Conservation (phyloP, 2,888 invertebrate genomes). For the Plemyria rubiginata region DNA sequence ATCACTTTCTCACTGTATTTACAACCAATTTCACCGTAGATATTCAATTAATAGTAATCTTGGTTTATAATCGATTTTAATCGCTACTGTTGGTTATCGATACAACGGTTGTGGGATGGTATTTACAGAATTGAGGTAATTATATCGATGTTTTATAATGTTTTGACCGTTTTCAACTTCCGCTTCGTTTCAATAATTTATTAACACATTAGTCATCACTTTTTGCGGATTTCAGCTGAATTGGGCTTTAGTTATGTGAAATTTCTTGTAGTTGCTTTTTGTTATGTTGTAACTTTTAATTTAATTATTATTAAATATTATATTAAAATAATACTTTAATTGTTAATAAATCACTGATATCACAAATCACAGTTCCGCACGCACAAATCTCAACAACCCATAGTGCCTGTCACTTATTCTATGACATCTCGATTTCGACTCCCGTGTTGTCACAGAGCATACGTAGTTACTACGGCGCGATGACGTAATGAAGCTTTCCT, state of each 20-base stretch:
- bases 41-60: conserved; percentile 44
- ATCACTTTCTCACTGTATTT: conserved; percentile 50
- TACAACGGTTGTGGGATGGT: conserved; percentile 4
- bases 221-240: too few relatives aligned
- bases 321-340: too few relatives aligned
- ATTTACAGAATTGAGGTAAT: conserved; percentile 24
- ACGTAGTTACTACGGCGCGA: neutral
- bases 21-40: conserved; percentile 61
- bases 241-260: too few relatives aligned
- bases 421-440: conserved; percentile 26
- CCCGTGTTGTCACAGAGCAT: conserved; percentile 9
- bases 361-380: conserved; percentile 51
- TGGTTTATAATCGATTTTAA: conserved; percentile 57
- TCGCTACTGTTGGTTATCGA: conserved; percentile 56
- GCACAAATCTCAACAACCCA: conserved; percentile 25
- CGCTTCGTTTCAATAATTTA: conserved; percentile 28
- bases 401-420: conserved; percentile 9
- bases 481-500: conserved; percentile 31
- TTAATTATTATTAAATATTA: too few relatives aligned
- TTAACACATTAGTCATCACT: too few relatives aligned
- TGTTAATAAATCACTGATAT: too few relatives aligned
- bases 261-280: too few relatives aligned
- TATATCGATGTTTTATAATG: conserved; percentile 17
- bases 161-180: conserved; percentile 16
- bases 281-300: too few relatives aligned